Evolutionary conservation across 1,140 invertebrate species (phyloP), one percentile per base, ranked within the genome.

Genomic region (Dinoponera quadriceps): DNA sequence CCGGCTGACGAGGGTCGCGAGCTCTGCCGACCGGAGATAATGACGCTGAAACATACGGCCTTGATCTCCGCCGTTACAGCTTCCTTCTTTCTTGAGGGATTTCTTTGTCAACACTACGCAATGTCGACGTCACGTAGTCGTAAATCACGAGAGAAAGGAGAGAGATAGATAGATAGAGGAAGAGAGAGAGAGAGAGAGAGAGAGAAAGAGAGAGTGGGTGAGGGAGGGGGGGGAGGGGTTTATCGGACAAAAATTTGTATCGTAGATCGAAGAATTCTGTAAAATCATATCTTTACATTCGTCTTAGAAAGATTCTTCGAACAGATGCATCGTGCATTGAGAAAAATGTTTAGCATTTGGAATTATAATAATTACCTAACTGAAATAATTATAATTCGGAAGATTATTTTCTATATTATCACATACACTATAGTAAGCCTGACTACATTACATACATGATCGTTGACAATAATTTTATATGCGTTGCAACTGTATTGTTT

Each of bases 1-100:
- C 62, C 44, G 57, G 27, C 51, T 81, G 82, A 84, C 74, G 82
- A 84, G 74, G 82, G 82, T 84, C 63, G 82, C 65, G 75, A 84
- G 65, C 33, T 81, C 82, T 84, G 82, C 82, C 78, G 44, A 54
- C 55, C 44, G 75, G 57, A 81, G 74, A 81, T 81, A 84, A 84
- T 84, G 77, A 81, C 38, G 55, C 25, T 27, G 82, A 66, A 83
- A 81, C 82, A 81, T 81, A 84, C 65, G 73, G 63, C 73, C 60
- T 38, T 83, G 51, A 57, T 83, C 72, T 57, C 71, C 33, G 11
- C 25, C 49, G 57, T n/a, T 38, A 3, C 25, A 48, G 59, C 48
- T 60, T 59, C 20, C 51, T 59, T 18, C 60, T 80, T 68, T 80
- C 80, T 78, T 48, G 59, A 83, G 62, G 54, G 73, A 83, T 83